Evolutionary conservation across 2,113 vertebrate genomes (phyloP), one percentile per base, ranked within the genome.

Genomic region (Tympanuchus pallidicinctus): DNA sequence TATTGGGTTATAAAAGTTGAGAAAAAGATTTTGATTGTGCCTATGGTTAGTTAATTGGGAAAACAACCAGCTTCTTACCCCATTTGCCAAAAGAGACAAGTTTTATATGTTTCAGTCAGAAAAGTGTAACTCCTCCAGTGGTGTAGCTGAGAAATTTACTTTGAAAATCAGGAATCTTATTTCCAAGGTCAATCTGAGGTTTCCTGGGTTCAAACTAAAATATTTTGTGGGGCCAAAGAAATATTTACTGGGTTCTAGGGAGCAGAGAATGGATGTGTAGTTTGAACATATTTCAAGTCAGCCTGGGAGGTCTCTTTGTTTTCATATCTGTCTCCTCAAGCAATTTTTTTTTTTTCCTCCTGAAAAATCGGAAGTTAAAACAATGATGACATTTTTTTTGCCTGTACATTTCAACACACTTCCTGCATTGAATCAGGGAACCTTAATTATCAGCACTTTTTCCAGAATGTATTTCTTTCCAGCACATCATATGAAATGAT

Each of bases 141-240:
- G 86, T 48, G 70, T 69, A 86, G 69, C 86, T 17, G 59, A 88
- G 88, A 95, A 79, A 88, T 94, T 93, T 90, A 69, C 82, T 93
- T 94, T 93, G 90, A 94, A 94, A 92, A 95, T 19, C 24, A 92
- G 86, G 59, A 91, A 95, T 94, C 85, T 95, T 94, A 84, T 88
- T 95, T 97, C 88, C 73, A 93, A 94, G 93, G 90, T 93, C 90
- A 97, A 20, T 59, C 59, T 93, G 95, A 96, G 92, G 93, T 94
- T 95, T 96, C 70, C 92, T 95, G 92, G 91, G 82, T 95, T 95
- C 93, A 93, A 36, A 84, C 76, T 95, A 48, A 95, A 92, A 93
- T 42, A 74, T 42, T 92, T 84, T 32, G n/a, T n/a, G 85, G 73
- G 90, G 80, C 94, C 91, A 95, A 93, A 90, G 90, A 88, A 93